phyloP scores from a whole-genome alignment of 2,888 invertebrate species.

The Thymelicus sylvestris region DNA sequence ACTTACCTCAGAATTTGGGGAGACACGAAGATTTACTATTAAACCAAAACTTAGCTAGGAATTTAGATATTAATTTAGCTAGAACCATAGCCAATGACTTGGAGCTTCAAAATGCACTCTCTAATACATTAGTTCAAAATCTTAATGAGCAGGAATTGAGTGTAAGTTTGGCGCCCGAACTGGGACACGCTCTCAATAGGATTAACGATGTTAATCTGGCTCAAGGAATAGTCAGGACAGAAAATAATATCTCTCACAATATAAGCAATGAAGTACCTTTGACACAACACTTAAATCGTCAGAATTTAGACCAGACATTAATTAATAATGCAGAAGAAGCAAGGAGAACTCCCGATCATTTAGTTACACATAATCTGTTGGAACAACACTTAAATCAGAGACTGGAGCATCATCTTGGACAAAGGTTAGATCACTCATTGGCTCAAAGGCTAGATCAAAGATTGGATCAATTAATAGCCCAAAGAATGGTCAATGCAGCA shows the following conservation, averaged over 20 bases:
- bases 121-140: constrained; percentile 53
- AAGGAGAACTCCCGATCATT: constrained; percentile 44
- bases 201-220: constrained; percentile 19
- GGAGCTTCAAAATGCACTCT: constrained; percentile 61
- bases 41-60: constrained; percentile 51
- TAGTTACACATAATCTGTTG: constrained; percentile 47
- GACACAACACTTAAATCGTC: constrained; percentile 61
- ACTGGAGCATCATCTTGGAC: constrained; percentile 48
- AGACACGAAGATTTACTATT: constrained; percentile 50
- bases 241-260: constrained; percentile 12
- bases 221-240: constrained; percentile 22
- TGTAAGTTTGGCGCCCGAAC: constrained; percentile 32
- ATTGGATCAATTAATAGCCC: constrained; percentile 46
- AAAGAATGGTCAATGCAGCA: constrained; percentile 44
- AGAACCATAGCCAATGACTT: constrained; percentile 52
- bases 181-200: constrained; percentile 21
- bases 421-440: constrained; percentile 49
- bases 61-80: constrained; percentile 54
- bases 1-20: constrained; percentile 57
- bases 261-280: constrained; percentile 40
- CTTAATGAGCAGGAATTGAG: constrained; percentile 40
- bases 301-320: constrained; percentile 53
- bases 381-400: constrained; percentile 49
- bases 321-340: constrained; percentile 45
- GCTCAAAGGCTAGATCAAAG: constrained; percentile 49